phyloP scores from a whole-genome alignment of 1,140 invertebrate genomes.

The Leptinotarsa defecta region DNA sequence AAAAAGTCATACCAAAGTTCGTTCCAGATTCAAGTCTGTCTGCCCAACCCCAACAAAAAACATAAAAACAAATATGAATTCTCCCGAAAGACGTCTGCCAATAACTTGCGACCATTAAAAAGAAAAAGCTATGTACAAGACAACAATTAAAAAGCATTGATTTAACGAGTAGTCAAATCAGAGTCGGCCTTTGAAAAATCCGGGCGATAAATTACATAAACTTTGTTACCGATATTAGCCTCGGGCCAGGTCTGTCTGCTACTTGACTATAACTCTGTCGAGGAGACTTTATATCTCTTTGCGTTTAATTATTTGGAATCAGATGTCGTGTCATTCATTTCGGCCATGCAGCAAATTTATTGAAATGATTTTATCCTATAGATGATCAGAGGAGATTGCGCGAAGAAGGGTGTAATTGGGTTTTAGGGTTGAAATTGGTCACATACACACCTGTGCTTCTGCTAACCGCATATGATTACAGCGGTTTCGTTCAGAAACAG shows the following conservation, averaged over 20 bases:
- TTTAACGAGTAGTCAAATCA: slow-evolving; percentile 16
- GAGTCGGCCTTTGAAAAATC: slow-evolving; percentile 15
- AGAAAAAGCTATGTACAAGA: neutral
- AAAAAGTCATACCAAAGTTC: no score
- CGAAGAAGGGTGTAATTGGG: neutral
- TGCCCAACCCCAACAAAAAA: neutral
- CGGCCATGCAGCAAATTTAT: neutral
- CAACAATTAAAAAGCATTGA: slow-evolving; percentile 11
- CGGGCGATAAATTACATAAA: slow-evolving; percentile 14
- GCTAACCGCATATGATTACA: no score
- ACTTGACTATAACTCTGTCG: slow-evolving; percentile 24
- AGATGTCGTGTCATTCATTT: slow-evolving; percentile 12
- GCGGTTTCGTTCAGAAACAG: no score
- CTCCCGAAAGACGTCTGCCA: neutral
- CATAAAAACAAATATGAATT: neutral
- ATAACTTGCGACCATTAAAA: neutral
- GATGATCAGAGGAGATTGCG: neutral
- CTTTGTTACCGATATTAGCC: slow-evolving; percentile 18
- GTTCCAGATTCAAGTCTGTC: no score
- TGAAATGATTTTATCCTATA: neutral
- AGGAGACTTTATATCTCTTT: slow-evolving; percentile 15
- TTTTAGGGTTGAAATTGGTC: no score
- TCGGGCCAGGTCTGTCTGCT: slow-evolving; percentile 18
- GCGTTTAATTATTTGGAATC: slow-evolving; percentile 21
- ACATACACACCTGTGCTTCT: no score